Evolutionary conservation across 2,113 vertebrate genomes (phyloP), one percentile per base, ranked within the genome.

Genomic region (Elgaria multicarinata): DNA sequence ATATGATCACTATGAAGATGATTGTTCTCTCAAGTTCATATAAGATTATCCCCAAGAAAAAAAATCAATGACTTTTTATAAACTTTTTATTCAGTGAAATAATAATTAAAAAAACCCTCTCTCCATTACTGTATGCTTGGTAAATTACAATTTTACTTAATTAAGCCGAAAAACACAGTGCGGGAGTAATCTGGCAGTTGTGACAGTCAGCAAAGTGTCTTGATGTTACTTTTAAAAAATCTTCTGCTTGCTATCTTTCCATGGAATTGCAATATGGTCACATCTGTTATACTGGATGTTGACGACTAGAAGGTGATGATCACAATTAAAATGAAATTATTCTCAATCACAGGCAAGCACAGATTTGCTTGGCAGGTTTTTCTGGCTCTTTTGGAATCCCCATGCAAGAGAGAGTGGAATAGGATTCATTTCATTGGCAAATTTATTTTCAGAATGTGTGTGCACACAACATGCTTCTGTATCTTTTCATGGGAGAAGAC

Each of bases 71-170:
- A 88, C 86, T 13, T 2, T n/a, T 0, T 1, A 92, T 95, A 88
- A 90, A 90, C 77, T 89, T 72, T 77, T 87, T 90, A 89, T 79
- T 85, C 90, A 83, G 20, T 90, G 46, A 91, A 94, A 92, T 93
- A 90, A 95, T 83, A n/a, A n/a, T n/a, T n/a, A 92, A 92, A 93
- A 88, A 86, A 36, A 50, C 94, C 93, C 86, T 88, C 91, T 92
- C 94, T 93, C 90, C 90, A 95, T 90, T 87, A 83, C 76, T 83
- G 85, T 89, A 89, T 66, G 89, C 87, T 92, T 89, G 80, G 93
- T 92, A 95, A 92, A 94, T 95, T 93, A 90, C 81, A 83, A 93
- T 94, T 92, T 78, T 89, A 90, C 90, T 92, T 95, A 96, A 97
- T 96, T 95, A 95, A 93, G 90, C 8, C 3, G 94, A 94, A 94